Base-by-base conservation (phyloP, 2,888 invertebrate species). In the Anagyrus pseudococci region DNA sequence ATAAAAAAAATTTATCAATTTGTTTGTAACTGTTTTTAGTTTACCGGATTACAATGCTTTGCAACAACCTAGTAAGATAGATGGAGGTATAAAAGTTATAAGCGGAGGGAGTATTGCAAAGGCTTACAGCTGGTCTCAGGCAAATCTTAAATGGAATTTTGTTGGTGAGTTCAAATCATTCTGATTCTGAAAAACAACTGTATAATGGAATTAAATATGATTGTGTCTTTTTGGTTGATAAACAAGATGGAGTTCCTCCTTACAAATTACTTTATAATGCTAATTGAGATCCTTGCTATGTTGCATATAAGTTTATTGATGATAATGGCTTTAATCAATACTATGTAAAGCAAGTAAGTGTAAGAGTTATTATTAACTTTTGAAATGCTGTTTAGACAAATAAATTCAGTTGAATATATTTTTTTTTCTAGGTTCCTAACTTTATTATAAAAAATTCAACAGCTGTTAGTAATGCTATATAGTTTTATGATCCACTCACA, bases 221-320 rank as follows among this genome's bases (percentile, higher is more conserved):
- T 82, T 97, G 88, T 82, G 96, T 98, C 26, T 98, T 98, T 80
- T 91, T 89, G 69, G 94, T 98, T n/a, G 97, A 97, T 73, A 90
- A 98, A 58, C 93, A 96, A 75, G 96, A 96, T 75, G 94, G 92
- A 1, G 88, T 88, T 50, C 93, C 94, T 0, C 88, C 94, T 0
- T 83, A 97, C 19, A 96, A 98, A 79, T 83, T 98, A 68, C 96
- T 97, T 0, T 98, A 90, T 79, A 96, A 98, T 81, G 86, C 85
- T 64, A 88, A 86, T 20, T 94, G 98, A 70, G 96, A 98, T 82
- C 96, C 97, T 0, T 98, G 95, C 91, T 85, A 87, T 55, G 92
- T 91, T 0, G 97, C 98, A 0, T 94, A 98, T 78, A 84, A 87
- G 26, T 98, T 98, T 78, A 91, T 98, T 67, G 89, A 94, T 72